These are phyloP conservation scores for Empis stercorea DNA, from an alignment of 2,888 invertebrate species.

Conservation along the genomic window DNA sequence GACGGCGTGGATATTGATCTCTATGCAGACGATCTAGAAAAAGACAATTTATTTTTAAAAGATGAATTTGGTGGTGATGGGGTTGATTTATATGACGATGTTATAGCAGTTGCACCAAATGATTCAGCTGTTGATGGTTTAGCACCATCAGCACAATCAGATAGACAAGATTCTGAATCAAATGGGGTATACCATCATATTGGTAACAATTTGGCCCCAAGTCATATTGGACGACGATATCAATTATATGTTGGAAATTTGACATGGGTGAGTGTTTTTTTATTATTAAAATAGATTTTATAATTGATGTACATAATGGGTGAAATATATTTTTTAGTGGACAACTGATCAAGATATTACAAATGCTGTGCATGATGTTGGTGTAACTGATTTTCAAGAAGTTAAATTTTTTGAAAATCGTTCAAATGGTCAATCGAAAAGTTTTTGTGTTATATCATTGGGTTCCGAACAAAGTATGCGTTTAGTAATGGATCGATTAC, in stretches of 20 bases:
- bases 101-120: constrained; percentile 72
- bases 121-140: constrained; percentile 44
- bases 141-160: constrained; percentile 42
- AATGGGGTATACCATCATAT: constrained; percentile 58
- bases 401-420: constrained; percentile 99
- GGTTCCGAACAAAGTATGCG: constrained; percentile 86
- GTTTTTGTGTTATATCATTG: constrained; percentile 91
- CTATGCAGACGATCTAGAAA: constrained; percentile 92
- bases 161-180: constrained; percentile 46
- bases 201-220: constrained; percentile 54
- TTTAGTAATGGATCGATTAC: constrained; percentile 80
- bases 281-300: not conserved
- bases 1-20: constrained; percentile 94
- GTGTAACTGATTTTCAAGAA: constrained; percentile 88
- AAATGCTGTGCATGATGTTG: constrained; percentile 76
- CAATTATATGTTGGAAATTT: constrained; percentile 96
- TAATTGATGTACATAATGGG: not conserved
- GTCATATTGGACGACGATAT: constrained; percentile 62
- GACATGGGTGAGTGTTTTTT: constrained; percentile 56
- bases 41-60: constrained; percentile 41
- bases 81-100: constrained; percentile 91
- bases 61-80: constrained; percentile 45
- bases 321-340: constrained; percentile 57
- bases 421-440: constrained; percentile 96
- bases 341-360: constrained; percentile 94